Conservation (phyloP, 2,113 vertebrate species). For the Eclectus roratus region DNA sequence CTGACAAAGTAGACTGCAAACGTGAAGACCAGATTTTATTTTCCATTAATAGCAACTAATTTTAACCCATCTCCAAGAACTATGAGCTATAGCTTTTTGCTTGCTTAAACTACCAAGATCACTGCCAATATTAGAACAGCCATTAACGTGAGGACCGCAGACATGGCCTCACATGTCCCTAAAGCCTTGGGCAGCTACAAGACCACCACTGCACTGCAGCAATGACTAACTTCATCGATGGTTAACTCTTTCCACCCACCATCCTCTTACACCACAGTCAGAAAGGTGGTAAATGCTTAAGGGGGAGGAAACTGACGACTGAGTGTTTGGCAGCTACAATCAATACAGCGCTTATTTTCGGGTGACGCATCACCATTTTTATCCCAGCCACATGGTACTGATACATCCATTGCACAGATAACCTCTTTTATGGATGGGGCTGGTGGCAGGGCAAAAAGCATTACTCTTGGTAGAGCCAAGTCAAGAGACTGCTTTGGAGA, state of each 20-base stretch:
- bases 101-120: background rate
- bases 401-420: background rate
- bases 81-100: background rate
- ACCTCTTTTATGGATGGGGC: background rate
- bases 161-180: background rate
- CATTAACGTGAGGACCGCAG: background rate
- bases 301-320: background rate
- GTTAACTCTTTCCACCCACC: background rate
- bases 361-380: conserved; percentile 31
- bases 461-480: background rate
- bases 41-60: background rate
- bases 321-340: conserved; percentile 25
- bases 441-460: background rate
- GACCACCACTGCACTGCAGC: background rate
- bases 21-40: background rate
- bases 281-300: conserved; percentile 29
- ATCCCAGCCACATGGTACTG: background rate
- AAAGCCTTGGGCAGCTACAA: background rate
- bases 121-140: background rate
- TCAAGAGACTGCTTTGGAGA: background rate
- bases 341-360: conserved; percentile 16
- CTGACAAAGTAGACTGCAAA: background rate
- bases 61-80: background rate
- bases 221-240: background rate
- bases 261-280: background rate